phyloP scores from a whole-genome alignment of 2,888 invertebrate species.

The Arenicola marina region DNA sequence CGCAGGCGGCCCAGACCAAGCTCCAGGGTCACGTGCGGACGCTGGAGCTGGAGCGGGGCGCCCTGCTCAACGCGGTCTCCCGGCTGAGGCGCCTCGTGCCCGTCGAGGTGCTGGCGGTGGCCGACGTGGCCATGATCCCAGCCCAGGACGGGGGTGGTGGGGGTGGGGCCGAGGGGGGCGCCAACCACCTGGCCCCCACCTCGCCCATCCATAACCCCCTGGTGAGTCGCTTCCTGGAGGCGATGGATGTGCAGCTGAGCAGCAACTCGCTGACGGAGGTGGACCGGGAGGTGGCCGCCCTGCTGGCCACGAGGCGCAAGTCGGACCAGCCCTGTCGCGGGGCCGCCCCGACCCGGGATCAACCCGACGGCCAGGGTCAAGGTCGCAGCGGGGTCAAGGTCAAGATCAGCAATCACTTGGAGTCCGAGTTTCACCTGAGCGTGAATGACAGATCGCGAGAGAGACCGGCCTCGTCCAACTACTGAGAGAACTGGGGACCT shows the following conservation, averaged over 20 bases:
- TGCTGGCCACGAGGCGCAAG: neutral
- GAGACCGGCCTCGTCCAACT: neutral
- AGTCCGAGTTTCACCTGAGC: too few relatives aligned
- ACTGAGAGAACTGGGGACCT: too few relatives aligned
- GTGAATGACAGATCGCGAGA: too few relatives aligned
- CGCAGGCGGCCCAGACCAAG: slow-evolving; percentile 43
- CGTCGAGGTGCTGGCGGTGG: slow-evolving; percentile 31
- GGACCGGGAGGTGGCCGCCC: slow-evolving; percentile 1
- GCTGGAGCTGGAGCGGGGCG: slow-evolving; percentile 54
- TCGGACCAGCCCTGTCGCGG: too few relatives aligned
- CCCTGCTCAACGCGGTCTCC: slow-evolving; percentile 50
- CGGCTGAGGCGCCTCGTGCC: slow-evolving; percentile 47
- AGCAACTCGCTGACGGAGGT: slow-evolving; percentile 4
- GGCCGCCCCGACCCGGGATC: too few relatives aligned
- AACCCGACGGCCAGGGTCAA: too few relatives aligned
- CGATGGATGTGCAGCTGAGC: neutral
- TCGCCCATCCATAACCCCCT: slow-evolving; percentile 13
- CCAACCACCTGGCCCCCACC: neutral
- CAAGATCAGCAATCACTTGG: too few relatives aligned
- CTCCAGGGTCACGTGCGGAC: slow-evolving; percentile 52
- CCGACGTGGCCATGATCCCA: neutral
- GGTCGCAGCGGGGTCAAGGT: too few relatives aligned
- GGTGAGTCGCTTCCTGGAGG: slow-evolving; percentile 6
- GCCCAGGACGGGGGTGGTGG: too few relatives aligned
- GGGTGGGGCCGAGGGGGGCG: too few relatives aligned